Conservation (phyloP, 2,113 vertebrate species). For the Bettongia penicillata region DNA sequence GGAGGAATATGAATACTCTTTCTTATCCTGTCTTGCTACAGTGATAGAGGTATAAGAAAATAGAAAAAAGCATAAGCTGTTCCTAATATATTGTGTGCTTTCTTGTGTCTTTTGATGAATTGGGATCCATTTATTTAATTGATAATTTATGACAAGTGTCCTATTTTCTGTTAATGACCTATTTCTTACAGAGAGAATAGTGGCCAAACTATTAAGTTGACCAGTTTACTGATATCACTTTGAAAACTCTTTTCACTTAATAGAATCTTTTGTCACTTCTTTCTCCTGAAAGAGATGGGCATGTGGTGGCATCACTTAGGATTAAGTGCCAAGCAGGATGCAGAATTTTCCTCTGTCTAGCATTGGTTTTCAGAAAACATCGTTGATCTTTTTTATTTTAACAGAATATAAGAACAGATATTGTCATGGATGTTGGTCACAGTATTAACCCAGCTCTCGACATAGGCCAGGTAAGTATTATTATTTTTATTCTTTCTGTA, state of each 20-base stretch:
- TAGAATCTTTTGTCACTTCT: slow-evolving; percentile 12
- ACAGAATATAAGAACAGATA: slow-evolving; percentile 92
- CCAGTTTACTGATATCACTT: slow-evolving; percentile 9
- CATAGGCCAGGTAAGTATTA: slow-evolving; percentile 90
- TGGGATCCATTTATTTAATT: neutral
- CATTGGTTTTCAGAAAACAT: neutral
- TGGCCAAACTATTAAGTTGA: neutral
- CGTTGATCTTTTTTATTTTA: slow-evolving; percentile 45
- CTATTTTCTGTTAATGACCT: neutral
- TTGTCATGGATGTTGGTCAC: slow-evolving; percentile 90
- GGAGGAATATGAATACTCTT: neutral
- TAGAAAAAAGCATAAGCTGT: neutral
- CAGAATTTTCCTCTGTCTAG: slow-evolving; percentile 1
- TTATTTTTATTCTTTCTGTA: neutral
- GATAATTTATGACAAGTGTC: neutral
- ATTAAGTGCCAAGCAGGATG: neutral
- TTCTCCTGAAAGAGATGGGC: slow-evolving; percentile 2
- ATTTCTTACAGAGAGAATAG: neutral
- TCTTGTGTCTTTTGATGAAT: neutral
- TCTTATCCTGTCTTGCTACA: neutral
- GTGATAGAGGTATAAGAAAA: neutral
- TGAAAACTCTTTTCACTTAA: neutral
- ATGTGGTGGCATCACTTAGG: neutral
- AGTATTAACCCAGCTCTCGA: slow-evolving; percentile 95
- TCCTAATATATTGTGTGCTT: slow-evolving; percentile 12